Base-by-base conservation (phyloP, 2,797 vertebrate species). In the Sebastes kiyomatsui region DNA sequence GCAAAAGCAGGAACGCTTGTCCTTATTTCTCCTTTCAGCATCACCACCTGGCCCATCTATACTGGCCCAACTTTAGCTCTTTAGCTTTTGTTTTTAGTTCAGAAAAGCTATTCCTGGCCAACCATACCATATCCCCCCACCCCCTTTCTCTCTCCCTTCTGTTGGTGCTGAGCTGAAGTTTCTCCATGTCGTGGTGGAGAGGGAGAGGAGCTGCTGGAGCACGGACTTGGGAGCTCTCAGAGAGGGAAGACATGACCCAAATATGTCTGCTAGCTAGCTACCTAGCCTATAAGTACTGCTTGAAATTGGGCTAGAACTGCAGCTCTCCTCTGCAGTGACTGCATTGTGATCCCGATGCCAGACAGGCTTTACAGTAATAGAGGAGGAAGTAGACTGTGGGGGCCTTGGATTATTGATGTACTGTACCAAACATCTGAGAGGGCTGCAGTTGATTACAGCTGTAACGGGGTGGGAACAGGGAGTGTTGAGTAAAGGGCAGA, bases 171-270 rank as follows among this genome's bases (percentile, higher is more conserved):
- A 88, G 78, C 73, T 70, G 81, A 88, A 79, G 74, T 84, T 86
- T 83, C 85, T 83, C 67, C 58, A 64, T 16, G 70, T 64, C 62
- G 73, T 67, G 66, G 72, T 67, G 56, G 81, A 69, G 73, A 77
- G 30, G 60, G 54, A 76, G 56, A 67, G 52, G 67, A 64, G 71
- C 76, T 69, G 67, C 88, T 73, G 71, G 27, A 65, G 42, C 60
- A 38, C 13, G 46, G 76, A 79, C 86, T 62, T n/a, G 23, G 77
- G 82, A 75, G 87, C 82, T 78, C 74, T 83, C 9, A 1, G 16
- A 70, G 72, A 85, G 71, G 72, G 72, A 87, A 86, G 79, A 87
- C 75, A 6, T 93, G 91, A 93, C 94, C 94, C 84, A 93, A 91
- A 94, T 93, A 88, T 79, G 86, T 93, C 91, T 82, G 68, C 67